Conservation (phyloP, 2,113 vertebrate genomes). For the Empidonax traillii region DNA sequence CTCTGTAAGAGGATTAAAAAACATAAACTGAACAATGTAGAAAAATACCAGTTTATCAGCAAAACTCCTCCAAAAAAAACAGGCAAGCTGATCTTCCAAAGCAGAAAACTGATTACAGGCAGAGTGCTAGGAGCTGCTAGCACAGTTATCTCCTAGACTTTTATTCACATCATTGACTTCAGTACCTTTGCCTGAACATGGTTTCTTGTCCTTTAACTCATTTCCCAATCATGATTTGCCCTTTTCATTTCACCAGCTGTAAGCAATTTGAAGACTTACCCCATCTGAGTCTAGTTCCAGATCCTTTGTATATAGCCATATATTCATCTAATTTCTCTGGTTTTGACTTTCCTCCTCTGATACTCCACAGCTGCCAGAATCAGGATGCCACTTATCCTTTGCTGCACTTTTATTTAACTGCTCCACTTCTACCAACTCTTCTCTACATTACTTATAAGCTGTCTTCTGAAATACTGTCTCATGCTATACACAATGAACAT, state of each 20-base stretch:
- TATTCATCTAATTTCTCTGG: background rate
- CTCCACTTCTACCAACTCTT: background rate
- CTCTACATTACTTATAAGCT: background rate
- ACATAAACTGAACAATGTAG: background rate
- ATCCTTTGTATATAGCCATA: background rate
- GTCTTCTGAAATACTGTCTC: background rate
- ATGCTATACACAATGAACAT: background rate
- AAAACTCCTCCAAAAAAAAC: background rate
- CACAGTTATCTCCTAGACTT: background rate
- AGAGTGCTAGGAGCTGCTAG: background rate
- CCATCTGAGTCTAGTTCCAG: background rate
- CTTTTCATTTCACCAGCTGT: background rate
- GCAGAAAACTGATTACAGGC: background rate
- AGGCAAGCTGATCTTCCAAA: background rate
- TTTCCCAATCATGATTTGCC: background rate
- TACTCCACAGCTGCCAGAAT: background rate
- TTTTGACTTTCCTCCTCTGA: background rate
- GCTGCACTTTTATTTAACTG: background rate
- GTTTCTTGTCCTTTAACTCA: background rate
- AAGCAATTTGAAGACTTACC: background rate
- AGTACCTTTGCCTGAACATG: rapidly evolving
- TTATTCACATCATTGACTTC: background rate
- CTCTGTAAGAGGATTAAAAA: slow-evolving; percentile 70
- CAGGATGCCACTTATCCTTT: background rate
- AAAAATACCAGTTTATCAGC: background rate